Conservation (phyloP, 2,888 invertebrate species). For the Tetrapedia diversipes region DNA sequence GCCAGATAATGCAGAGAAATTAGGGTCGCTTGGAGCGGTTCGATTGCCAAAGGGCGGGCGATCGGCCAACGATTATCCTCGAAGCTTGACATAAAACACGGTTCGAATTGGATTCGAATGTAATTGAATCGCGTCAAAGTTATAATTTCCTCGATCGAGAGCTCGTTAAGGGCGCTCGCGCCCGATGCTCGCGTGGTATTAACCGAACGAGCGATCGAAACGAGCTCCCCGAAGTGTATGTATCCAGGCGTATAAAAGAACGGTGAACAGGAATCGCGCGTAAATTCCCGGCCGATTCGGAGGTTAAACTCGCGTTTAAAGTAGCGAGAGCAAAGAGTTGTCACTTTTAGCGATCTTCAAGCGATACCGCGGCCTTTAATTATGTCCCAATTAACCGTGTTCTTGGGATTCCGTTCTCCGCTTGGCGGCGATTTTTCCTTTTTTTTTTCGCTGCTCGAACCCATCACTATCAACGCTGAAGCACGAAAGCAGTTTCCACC, state of each 20-base stretch:
- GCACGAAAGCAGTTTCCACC: slow-evolving; percentile 41
- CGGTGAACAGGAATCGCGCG: background rate
- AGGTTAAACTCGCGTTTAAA: slow-evolving; percentile 23
- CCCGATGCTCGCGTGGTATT: slow-evolving; percentile 20
- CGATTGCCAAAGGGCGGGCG: slow-evolving; percentile 13
- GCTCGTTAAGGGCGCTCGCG: slow-evolving; percentile 31
- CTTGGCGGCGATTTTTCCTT: too few species aligned
- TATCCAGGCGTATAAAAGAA: background rate
- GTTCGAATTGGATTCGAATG: slow-evolving; percentile 16
- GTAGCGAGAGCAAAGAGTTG: slow-evolving; percentile 30
- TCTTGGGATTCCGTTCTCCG: background rate
- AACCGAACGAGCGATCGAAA: slow-evolving; percentile 24
- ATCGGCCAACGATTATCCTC: slow-evolving; percentile 15
- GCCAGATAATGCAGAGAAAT: background rate
- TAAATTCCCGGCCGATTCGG: slow-evolving; percentile 25
- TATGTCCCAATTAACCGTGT: slow-evolving; percentile 50
- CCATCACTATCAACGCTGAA: slow-evolving; percentile 47
- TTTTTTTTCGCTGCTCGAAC: slow-evolving; percentile 24
- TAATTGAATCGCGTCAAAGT: slow-evolving; percentile 47
- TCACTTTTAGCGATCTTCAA: slow-evolving; percentile 32
- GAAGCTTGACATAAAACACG: slow-evolving; percentile 12
- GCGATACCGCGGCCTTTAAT: slow-evolving; percentile 45
- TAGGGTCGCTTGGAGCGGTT: background rate
- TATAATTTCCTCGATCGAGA: slow-evolving; percentile 42
- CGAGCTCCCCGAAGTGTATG: background rate